Evolutionary conservation across 2,888 invertebrate genomes (phyloP), one percentile per base, ranked within the genome.

Genomic region (Trichacis sp.): DNA sequence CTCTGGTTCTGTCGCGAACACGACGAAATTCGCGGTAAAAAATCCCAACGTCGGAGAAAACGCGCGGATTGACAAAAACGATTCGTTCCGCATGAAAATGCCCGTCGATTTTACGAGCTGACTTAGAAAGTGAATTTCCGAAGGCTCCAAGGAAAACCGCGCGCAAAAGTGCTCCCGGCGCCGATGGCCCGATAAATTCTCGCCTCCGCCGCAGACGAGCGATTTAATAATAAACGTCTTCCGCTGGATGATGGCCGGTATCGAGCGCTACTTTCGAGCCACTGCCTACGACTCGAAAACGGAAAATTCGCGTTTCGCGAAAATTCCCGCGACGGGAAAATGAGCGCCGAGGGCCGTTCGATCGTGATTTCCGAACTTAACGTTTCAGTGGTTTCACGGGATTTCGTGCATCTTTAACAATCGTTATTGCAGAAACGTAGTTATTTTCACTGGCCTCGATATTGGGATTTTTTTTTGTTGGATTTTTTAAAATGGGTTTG

Each of bases 61-160:
- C 52, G 56, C 56, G 54, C 38, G 40, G 50, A 61, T 53, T 60
- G 56, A 56, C 56, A 71, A 70, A 64, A 52, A 65, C 20, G 56
- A 76, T 76, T 77, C 62, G 76, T 75, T 75, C 64, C 73, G 67
- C 70, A 64, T 68, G 74, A 70, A 74, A 79, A 72, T 66, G 47
- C 42, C 48, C 79, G 79, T 80, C 77, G 78, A 77, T 73, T 66
- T 66, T 66, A 66, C 53, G 66, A n/a, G n/a, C n/a, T n/a, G n/a
- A 66, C 62, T 58, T 81, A 82, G 82, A 82, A 82, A 83, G 81
- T 80, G 77, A 79, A 80, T 81, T 79, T 75, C 24, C 24, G 24
- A 24, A 24, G 24, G 8, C 4, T 8, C 24, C 8, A 8, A 46
- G 47, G 8, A 24, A 24, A 24, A 8, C 24, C 24, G 24, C 24